A percentile compares a stretch with the other conserved stretches of the same genome.
Evolutionary conservation across 2,888 invertebrate genomes (phyloP).

Genomic region (Thecocarcelia acutangulata): DNA sequence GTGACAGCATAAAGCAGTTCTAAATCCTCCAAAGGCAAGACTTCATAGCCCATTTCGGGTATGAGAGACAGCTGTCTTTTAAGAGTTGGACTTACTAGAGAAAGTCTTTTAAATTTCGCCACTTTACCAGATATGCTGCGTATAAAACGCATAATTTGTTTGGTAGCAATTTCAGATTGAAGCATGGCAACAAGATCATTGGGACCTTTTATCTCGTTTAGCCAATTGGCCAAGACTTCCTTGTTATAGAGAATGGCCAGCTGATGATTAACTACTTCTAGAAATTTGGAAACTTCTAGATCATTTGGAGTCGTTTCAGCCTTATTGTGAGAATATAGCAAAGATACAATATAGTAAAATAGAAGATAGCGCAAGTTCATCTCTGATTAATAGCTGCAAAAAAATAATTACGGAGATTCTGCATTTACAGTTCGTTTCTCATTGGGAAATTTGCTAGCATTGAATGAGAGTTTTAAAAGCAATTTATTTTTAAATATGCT

Average conservation of each 20-base stretch:
- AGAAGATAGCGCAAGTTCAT: constrained; percentile 5
- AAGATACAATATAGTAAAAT: not conserved
- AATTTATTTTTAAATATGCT: too few species aligned
- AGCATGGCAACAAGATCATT: constrained; percentile 71
- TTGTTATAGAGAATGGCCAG: constrained; percentile 75
- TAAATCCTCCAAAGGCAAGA: constrained; percentile 86
- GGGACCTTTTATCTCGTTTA: constrained; percentile 75
- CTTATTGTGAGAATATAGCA: not conserved
- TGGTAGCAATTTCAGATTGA: constrained; percentile 74
- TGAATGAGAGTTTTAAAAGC: too few species aligned
- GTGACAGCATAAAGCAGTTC: constrained; percentile 84
- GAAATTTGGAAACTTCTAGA: constrained; percentile 70
- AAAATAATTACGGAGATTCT: not conserved
- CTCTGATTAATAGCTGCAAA: not conserved
- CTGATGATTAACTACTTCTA: constrained; percentile 74
- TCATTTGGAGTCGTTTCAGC: constrained; percentile 50
- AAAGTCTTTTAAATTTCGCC: constrained; percentile 73
- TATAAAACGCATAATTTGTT: constrained; percentile 73
- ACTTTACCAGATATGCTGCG: constrained; percentile 71
- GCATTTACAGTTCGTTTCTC: too few species aligned
- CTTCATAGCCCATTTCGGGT: constrained; percentile 87
- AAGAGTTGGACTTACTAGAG: constrained; percentile 85
- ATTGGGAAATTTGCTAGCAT: not conserved
- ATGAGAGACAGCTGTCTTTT: constrained; percentile 88
- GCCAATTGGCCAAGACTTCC: constrained; percentile 75